Percentiles rank a stretch among this genome's conserved stretches.
phyloP scores from a whole-genome alignment of 2,797 vertebrate species.

The Microchirus variegatus region DNA sequence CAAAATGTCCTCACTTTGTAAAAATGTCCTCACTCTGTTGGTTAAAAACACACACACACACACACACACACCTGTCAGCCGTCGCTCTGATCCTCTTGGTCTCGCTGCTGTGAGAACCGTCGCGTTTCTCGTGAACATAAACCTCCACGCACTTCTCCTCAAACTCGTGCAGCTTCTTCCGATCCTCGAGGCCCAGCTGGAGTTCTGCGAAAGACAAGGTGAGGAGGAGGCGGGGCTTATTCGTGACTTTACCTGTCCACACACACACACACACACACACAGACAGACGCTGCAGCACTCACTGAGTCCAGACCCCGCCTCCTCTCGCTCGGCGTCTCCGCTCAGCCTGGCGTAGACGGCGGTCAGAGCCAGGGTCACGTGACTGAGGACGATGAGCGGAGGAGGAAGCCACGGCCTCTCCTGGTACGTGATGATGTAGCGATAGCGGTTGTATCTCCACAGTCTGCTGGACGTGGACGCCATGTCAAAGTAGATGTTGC shows the following conservation, averaged over 20 bases:
- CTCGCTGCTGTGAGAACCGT: conserved; percentile 79
- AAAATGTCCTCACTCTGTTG: too few relatives aligned
- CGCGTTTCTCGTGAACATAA: conserved; percentile 88
- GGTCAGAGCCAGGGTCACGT: conserved; percentile 81
- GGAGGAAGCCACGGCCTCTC: conserved; percentile 95
- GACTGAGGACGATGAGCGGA: conserved; percentile 89
- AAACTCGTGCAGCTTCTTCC: conserved; percentile 94
- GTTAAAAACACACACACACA: too few relatives aligned
- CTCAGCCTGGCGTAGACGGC: conserved; percentile 74
- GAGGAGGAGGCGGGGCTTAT: not conserved
- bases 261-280: not conserved
- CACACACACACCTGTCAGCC: conserved; percentile 84
- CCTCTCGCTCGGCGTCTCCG: conserved; percentile 80
- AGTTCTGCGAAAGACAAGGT: conserved; percentile 80
- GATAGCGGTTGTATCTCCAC: conserved; percentile 97
- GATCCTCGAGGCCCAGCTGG: conserved; percentile 87
- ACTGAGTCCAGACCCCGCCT: conserved; percentile 90
- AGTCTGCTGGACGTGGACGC: conserved; percentile 91
- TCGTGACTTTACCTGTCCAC: not conserved
- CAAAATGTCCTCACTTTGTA: too few relatives aligned
- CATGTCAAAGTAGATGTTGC: conserved; percentile 93
- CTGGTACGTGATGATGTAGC: conserved; percentile 95
- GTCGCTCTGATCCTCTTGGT: conserved; percentile 87
- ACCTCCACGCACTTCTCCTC: conserved; percentile 92
- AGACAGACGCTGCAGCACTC: conserved; percentile 68